phyloP scores from a whole-genome alignment of 2,797 vertebrate genomes.

The Silurus aristotelis region DNA sequence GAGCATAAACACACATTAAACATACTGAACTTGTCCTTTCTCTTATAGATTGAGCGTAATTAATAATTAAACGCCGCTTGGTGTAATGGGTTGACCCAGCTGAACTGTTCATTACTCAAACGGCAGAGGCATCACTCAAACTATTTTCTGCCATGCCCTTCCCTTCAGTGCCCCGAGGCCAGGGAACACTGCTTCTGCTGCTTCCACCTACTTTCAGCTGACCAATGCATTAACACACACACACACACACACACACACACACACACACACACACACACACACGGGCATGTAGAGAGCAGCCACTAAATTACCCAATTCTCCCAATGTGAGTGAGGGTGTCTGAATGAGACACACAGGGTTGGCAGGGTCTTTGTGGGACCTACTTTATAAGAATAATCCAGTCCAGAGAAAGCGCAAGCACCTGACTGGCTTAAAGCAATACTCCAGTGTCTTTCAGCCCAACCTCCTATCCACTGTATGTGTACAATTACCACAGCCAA shows the following conservation, averaged over 20 bases:
- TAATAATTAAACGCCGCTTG: slow-evolving; percentile 97
- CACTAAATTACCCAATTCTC: slow-evolving; percentile 64
- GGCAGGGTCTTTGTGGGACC: slow-evolving; percentile 50
- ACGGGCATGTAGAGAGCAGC: slow-evolving; percentile 25
- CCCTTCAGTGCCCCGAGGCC: slow-evolving; percentile 62
- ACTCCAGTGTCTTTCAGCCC: slow-evolving; percentile 7
- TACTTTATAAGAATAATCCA: slow-evolving; percentile 63
- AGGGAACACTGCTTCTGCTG: slow-evolving; percentile 53
- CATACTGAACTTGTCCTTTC: slow-evolving; percentile 92
- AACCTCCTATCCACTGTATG: slow-evolving; percentile 7
- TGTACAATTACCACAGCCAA: slow-evolving; percentile 4
- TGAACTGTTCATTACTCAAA: slow-evolving; percentile 98
- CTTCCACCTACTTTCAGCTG: slow-evolving; percentile 66
- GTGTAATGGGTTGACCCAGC: slow-evolving; percentile 97
- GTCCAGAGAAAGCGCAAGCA: slow-evolving; percentile 49
- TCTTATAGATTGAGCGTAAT: slow-evolving; percentile 90
- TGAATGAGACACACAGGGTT: slow-evolving; percentile 35
- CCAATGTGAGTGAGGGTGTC: slow-evolving; percentile 51
- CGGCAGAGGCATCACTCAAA: slow-evolving; percentile 94
- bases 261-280: slow-evolving; percentile 38
- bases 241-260: slow-evolving; percentile 3
- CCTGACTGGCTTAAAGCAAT: slow-evolving; percentile 44
- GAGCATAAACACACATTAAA: slow-evolving; percentile 84
- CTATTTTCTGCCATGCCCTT: slow-evolving; percentile 82
- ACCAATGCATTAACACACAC: slow-evolving; percentile 65